Evolutionary conservation across 2,113 vertebrate genomes (phyloP).

Genomic region (Anhinga anhinga): DNA sequence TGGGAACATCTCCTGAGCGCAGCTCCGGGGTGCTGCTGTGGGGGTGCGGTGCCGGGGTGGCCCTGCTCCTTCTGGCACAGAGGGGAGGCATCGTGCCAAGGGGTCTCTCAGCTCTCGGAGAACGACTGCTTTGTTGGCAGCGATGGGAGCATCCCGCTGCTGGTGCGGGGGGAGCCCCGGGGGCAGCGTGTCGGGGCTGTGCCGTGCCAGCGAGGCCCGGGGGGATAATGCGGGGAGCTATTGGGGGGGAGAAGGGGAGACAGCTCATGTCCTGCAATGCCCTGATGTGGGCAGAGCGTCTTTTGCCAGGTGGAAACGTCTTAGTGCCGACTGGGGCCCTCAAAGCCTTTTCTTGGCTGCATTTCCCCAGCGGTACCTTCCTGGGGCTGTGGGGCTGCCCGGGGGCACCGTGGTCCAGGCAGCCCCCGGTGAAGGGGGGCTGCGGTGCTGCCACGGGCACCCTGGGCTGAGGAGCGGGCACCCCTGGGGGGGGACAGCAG

Average conservation of each 20-base stretch:
- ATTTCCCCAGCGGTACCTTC: background rate
- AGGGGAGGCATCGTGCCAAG: accelerated
- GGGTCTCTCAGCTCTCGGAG: background rate
- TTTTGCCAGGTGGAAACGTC: background rate
- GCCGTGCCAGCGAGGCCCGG: background rate
- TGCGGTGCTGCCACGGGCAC: background rate
- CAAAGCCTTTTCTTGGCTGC: accelerated
- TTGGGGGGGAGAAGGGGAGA: background rate
- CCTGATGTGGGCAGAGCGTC: background rate
- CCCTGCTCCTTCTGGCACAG: background rate
- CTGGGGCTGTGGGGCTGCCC: background rate
- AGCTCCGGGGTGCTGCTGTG: background rate
- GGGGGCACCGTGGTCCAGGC: background rate
- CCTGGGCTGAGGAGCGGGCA: background rate
- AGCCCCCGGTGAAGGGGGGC: background rate
- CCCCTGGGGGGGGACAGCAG: background rate
- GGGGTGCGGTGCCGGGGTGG: accelerated
- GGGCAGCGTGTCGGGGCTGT: accelerated
- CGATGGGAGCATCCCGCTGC: accelerated
- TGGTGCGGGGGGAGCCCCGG: accelerated
- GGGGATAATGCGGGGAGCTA: background rate
- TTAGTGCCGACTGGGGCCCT: accelerated
- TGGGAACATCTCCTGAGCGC: background rate
- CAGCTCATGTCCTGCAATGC: accelerated
- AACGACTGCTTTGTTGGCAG: background rate